A percentile compares a stretch with the other conserved stretches of the same genome.
phyloP scores from a whole-genome alignment of 2,797 vertebrate genomes.

The Molossus molossus region DNA sequence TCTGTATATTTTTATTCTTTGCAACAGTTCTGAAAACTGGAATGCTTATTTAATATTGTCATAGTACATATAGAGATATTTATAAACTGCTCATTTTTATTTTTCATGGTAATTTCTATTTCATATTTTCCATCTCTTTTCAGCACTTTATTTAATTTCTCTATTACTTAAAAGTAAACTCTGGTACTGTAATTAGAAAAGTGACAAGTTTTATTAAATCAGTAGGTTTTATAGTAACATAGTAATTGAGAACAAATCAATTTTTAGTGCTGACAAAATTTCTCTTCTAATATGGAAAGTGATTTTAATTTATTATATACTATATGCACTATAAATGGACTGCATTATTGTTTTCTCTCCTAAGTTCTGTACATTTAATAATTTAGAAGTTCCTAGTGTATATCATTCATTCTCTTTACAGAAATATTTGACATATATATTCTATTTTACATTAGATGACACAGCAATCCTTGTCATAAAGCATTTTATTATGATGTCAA shows the following conservation, averaged over 20 bases:
- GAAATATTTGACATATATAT: conserved; percentile 47
- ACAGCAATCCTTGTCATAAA: conserved; percentile 48
- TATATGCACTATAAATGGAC: conserved; percentile 81
- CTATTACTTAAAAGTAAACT: conserved; percentile 70
- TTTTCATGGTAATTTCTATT: conserved; percentile 64
- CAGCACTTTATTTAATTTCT: conserved; percentile 68
- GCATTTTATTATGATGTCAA: conserved; percentile 58
- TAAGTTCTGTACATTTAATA: conserved; percentile 74
- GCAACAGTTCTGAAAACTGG: conserved; percentile 37
- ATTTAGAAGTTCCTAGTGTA: conserved; percentile 63
- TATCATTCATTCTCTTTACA: conserved; percentile 53
- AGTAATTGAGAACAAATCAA: conserved; percentile 37
- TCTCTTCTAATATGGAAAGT: conserved; percentile 63
- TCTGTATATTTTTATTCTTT: conserved; percentile 61
- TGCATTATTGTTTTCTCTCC: conserved; percentile 84
- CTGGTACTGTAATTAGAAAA: conserved; percentile 63
- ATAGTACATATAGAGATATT: not conserved
- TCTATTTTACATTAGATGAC: not conserved
- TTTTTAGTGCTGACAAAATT: conserved; percentile 67
- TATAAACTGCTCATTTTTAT: conserved; percentile 55
- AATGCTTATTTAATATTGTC: conserved; percentile 58
- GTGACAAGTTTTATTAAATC: conserved; percentile 49
- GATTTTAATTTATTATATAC: conserved; percentile 58
- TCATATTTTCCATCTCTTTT: conserved; percentile 69
- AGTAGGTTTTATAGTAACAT: conserved; percentile 45